Conservation (phyloP, 1,140 invertebrate genomes). For the Drosophila athabasca region DNA sequence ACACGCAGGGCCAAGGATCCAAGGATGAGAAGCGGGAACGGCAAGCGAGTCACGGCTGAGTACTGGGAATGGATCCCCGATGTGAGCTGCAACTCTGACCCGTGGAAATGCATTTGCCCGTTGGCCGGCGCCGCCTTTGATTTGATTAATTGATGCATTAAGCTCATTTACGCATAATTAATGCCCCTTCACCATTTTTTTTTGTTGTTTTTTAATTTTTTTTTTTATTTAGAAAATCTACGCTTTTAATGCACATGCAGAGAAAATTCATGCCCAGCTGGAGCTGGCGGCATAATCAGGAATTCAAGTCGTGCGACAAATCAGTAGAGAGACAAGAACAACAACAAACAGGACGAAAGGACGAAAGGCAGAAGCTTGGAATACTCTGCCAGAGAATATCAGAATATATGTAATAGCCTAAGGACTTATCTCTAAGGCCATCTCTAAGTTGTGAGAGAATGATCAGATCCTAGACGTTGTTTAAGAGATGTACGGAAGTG, state of each 20-base stretch:
- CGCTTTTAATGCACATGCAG: slow-evolving; percentile 25
- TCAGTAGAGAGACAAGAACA: slow-evolving; percentile 47
- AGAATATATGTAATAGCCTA: no score
- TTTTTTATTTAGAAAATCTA: slow-evolving; percentile 31
- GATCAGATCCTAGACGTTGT: no score
- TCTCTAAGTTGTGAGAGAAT: no score
- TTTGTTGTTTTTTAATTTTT: slow-evolving; percentile 2
- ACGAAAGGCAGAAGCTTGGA: neutral
- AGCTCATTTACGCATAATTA: slow-evolving; percentile 81
- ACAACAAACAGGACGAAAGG: slow-evolving; percentile 27
- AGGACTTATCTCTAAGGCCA: no score
- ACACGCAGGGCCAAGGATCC: slow-evolving; percentile 20
- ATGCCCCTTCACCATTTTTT: slow-evolving; percentile 61
- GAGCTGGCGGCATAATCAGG: slow-evolving; percentile 66
- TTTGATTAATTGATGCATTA: slow-evolving; percentile 81
- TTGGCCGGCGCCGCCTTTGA: slow-evolving; percentile 61
- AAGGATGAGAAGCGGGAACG: slow-evolving; percentile 12
- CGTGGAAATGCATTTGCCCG: slow-evolving; percentile 15
- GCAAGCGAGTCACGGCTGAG: neutral
- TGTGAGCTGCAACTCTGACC: slow-evolving; percentile 5
- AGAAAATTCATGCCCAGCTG: slow-evolving; percentile 31
- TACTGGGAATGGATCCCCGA: slow-evolving; percentile 3
- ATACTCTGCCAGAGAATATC: no score
- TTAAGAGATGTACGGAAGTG: no score
- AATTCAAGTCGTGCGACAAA: slow-evolving; percentile 80